These are phyloP conservation scores for Lates japonicus DNA, from an alignment of 2,797 vertebrate genomes.

Conservation along the genomic window DNA sequence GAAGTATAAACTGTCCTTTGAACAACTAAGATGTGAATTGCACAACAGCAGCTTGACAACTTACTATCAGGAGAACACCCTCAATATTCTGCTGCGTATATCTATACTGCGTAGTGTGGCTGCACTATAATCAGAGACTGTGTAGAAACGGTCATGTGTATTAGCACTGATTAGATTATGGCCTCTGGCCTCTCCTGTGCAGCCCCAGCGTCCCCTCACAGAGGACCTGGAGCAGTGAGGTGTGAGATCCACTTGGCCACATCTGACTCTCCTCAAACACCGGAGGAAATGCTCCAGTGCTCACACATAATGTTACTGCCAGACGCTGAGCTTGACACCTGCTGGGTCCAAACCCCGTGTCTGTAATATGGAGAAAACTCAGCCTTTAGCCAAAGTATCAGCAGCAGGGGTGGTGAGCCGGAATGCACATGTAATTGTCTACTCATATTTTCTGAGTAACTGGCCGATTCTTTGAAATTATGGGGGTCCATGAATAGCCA, in stretches of 20 bases:
- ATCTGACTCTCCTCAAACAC: conserved; percentile 35
- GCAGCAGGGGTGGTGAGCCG: conserved; percentile 26
- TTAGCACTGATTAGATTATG: conserved; percentile 41
- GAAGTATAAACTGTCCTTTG: too few species aligned
- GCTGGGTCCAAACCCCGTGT: conserved; percentile 10
- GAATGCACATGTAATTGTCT: conserved; percentile 23
- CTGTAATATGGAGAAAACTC: conserved; percentile 27
- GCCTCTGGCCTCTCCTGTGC: conserved; percentile 3
- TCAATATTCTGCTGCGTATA: neutral
- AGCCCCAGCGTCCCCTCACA: neutral
- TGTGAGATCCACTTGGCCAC: conserved; percentile 45
- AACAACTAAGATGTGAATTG: too few species aligned
- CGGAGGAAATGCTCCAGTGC: conserved; percentile 33
- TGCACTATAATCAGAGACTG: neutral
- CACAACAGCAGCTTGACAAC: too few species aligned
- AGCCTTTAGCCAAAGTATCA: conserved; percentile 33
- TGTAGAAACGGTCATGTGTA: conserved; percentile 12
- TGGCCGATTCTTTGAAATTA: conserved; percentile 33
- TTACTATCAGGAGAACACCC: neutral
- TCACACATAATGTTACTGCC: conserved; percentile 15
- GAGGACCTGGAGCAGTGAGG: conserved; percentile 25
- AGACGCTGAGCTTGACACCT: conserved; percentile 20
- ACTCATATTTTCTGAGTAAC: conserved; percentile 37
- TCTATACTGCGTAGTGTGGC: neutral
- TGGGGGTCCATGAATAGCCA: conserved; percentile 28